Evolutionary conservation across 2,797 vertebrate genomes (phyloP).

Genomic region (Mus minutoides): DNA sequence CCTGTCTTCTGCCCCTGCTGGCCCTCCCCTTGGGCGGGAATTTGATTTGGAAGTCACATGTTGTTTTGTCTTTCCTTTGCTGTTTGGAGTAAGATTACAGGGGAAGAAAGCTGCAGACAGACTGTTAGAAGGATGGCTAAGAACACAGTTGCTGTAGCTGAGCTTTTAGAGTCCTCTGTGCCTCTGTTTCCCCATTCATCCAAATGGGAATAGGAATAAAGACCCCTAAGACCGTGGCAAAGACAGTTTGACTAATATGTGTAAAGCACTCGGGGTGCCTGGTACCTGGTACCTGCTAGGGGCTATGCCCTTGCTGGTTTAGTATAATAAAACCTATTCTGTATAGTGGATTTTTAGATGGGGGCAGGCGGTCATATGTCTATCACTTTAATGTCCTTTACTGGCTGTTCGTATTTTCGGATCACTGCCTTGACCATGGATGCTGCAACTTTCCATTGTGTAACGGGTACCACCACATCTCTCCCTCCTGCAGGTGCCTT

Average conservation of each 20-base stretch:
- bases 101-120: background rate
- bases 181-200: background rate
- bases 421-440: background rate
- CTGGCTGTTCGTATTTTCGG: background rate
- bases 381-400: background rate
- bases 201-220: background rate
- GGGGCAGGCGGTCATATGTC: background rate
- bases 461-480: background rate
- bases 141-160: background rate
- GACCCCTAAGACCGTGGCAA: background rate
- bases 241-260: background rate
- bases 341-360: fast-evolving
- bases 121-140: background rate
- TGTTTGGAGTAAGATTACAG: background rate
- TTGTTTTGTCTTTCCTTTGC: background rate
- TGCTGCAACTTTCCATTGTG: background rate
- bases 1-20: background rate
- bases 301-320: background rate
- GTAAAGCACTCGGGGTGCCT: background rate
- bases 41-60: background rate
- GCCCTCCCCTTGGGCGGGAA: background rate
- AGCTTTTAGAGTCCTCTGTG: background rate
- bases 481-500: slow-evolving; percentile 86
- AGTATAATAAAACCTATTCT: background rate
- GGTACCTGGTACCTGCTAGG: background rate